Base-by-base conservation (phyloP, 37 sponge, comb jelly and placozoan genomes). In the Halisarca cf. caerulea region DNA sequence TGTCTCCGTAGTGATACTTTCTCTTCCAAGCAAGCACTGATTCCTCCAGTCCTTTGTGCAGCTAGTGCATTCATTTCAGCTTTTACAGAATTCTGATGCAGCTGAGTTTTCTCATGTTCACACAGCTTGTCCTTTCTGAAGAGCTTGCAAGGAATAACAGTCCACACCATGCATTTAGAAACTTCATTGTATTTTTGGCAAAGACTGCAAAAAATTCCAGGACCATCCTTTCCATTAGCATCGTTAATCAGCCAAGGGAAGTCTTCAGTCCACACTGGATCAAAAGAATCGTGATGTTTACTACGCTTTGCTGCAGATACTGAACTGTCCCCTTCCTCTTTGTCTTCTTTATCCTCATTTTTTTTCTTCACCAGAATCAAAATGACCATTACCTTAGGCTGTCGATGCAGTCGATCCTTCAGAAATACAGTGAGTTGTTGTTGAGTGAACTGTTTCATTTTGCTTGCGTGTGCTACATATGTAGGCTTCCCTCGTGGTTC, bases 51-150 rank as follows among this genome's bases (percentile, higher is more conserved):
- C 9, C 6, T 27, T 9, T 7, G 9, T 27, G 40, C 78, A 34
- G 40, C 78, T 43, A 24, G 41, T 36, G 78, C 82, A 21, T 17
- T 32, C 21, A 11, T 42, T 62, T 82, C 54, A 27, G 47, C 4
- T 6, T 44, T 4, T 3, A 69, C 32, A 32, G 84, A 24, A 28
- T 69, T 72, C 72, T 36, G 32, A 59, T 83, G 84, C 15, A 43
- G 41, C 11, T 83, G 20, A 27, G 84, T 69, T 11, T 40, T 25
- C 18, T 36, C 32, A 70, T 83, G 72, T 32, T 83, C 18, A 41
- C 18, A 32, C 6, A 83, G 8, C 47, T 83, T 83, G 58, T 69
- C 72, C 47, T 70, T 83, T 66, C 72, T 53, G 38, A 70, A 68
- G 15, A 27, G 71, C 28, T 25, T 72, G 36, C 84, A 83, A 4